Conservation (phyloP, 2,797 vertebrate genomes). For the Calcarius lapponicus region DNA sequence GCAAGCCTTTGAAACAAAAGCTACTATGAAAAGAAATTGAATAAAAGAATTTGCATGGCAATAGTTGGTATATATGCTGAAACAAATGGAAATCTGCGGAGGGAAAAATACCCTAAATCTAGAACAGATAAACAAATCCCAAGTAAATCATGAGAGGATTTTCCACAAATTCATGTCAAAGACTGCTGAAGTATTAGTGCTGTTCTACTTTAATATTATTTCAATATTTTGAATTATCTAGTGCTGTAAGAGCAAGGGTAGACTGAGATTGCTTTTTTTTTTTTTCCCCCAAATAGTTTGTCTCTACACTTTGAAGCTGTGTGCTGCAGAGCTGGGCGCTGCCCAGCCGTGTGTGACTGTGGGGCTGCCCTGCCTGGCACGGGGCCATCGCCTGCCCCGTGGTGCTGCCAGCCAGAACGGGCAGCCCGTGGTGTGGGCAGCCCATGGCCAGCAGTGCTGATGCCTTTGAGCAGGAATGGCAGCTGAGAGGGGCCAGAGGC, state of each 20-base stretch:
- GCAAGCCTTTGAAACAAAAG: slow-evolving; percentile 45
- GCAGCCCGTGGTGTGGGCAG: neutral
- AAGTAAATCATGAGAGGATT: neutral
- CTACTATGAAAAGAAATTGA: slow-evolving; percentile 6
- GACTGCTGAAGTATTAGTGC: neutral
- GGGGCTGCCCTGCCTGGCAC: neutral
- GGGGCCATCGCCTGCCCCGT: rapidly evolving
- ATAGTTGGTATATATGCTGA: neutral
- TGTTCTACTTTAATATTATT: neutral
- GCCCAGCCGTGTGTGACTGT: rapidly evolving
- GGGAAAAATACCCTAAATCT: neutral
- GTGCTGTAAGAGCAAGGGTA: neutral
- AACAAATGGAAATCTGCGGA: slow-evolving; percentile 1
- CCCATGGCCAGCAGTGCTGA: neutral
- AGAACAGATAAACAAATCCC: neutral
- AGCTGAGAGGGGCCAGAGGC: rapidly evolving
- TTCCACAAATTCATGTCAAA: neutral
- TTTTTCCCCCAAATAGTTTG: neutral
- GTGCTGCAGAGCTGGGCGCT: rapidly evolving
- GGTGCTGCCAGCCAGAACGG: neutral
- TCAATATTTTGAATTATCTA: neutral
- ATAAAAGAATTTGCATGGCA: slow-evolving; percentile 38
- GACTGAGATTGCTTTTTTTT: neutral
- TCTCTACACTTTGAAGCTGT: neutral
- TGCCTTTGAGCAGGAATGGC: rapidly evolving